These are phyloP conservation scores for Malurus alboscapulatus DNA, from an alignment of 2,113 vertebrate genomes.

Conservation along the genomic window DNA sequence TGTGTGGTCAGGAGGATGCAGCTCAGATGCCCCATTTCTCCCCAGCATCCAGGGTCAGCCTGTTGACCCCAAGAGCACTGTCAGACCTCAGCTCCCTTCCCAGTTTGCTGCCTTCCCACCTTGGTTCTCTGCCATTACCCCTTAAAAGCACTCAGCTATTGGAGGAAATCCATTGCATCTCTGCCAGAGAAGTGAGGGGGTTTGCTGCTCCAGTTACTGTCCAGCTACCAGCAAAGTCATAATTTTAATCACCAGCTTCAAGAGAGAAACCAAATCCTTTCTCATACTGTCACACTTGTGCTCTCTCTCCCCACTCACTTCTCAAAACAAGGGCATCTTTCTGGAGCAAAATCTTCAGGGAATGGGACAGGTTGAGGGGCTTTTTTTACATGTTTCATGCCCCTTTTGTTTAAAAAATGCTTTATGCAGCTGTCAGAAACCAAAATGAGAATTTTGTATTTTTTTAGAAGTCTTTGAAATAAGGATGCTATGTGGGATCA, in stretches of 20 bases:
- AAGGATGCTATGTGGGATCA: slow-evolving; percentile 80
- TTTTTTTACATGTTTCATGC: slow-evolving; percentile 38
- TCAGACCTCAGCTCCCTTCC: not conserved
- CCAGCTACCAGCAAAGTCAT: not conserved
- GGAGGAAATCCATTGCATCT: not conserved
- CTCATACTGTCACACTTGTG: not conserved
- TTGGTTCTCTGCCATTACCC: not conserved
- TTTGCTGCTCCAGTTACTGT: not conserved
- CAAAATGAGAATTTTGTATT: slow-evolving; percentile 63
- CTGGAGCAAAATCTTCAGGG: slow-evolving; percentile 14
- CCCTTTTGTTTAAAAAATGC: slow-evolving; percentile 49
- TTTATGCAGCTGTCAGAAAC: slow-evolving; percentile 69
- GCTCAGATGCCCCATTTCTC: not conserved
- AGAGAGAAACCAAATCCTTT: not conserved
- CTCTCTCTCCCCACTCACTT: not conserved
- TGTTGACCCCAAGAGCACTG: not conserved
- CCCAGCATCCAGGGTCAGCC: not conserved
- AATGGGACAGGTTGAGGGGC: not conserved
- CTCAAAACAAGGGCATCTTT: slow-evolving; percentile 15
- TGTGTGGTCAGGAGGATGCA: not conserved
- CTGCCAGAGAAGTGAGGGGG: not conserved
- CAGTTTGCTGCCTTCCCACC: not conserved
- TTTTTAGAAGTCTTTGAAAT: slow-evolving; percentile 75
- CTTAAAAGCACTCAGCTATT: not conserved
- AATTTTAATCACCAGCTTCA: not conserved